These are phyloP conservation scores for Atractosteus spatula DNA, from an alignment of 2,113 vertebrate species.

Conservation along the genomic window DNA sequence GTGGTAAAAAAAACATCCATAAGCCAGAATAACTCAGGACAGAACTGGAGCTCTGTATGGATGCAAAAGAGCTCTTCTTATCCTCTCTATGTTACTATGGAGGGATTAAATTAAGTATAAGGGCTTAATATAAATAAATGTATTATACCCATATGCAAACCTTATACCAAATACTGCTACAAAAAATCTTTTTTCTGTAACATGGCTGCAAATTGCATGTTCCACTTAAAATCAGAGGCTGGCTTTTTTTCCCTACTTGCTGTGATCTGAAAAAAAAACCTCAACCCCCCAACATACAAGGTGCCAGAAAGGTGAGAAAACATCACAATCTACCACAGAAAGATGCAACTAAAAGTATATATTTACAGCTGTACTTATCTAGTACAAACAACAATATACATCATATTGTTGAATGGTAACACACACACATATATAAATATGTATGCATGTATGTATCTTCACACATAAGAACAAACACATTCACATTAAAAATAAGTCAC, in stretches of 20 bases:
- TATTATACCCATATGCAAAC: not conserved
- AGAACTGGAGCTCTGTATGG: too few species aligned
- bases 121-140: too few species aligned
- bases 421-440: slow-evolving; percentile 18
- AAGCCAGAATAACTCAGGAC: too few species aligned
- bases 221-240: slow-evolving; percentile 18
- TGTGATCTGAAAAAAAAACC: slow-evolving; percentile 25
- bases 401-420: slow-evolving; percentile 47
- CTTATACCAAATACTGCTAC: slow-evolving; percentile 27
- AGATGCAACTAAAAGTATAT: slow-evolving; percentile 69
- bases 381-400: slow-evolving; percentile 81
- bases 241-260: not conserved
- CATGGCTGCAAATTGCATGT: slow-evolving; percentile 60
- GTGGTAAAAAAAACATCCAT: too few species aligned
- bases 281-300: slow-evolving; percentile 33
- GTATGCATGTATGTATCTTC: slow-evolving; percentile 26
- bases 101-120: too few species aligned
- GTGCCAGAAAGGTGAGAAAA: slow-evolving; percentile 74
- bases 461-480: slow-evolving; percentile 15
- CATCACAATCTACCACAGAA: slow-evolving; percentile 76
- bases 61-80: too few species aligned
- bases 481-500: slow-evolving; percentile 50
- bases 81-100: too few species aligned
- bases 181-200: slow-evolving; percentile 21
- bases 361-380: slow-evolving; percentile 77